phyloP scores from a whole-genome alignment of 2,113 vertebrate genomes.

The Myotis brandtii region DNA sequence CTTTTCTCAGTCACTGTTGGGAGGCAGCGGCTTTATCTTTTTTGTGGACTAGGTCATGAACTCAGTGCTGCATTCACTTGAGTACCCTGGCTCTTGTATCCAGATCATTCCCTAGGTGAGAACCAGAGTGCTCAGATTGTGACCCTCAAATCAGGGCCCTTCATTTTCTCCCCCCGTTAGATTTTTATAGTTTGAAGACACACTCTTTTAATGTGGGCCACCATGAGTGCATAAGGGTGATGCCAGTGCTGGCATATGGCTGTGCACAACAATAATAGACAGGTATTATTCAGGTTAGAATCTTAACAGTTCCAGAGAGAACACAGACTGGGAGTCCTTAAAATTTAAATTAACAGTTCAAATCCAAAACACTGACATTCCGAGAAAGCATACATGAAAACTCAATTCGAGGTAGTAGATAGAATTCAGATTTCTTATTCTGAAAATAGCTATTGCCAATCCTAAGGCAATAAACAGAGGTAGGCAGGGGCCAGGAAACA shows the following conservation, averaged over 20 bases:
- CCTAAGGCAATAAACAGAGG: slow-evolving; percentile 39
- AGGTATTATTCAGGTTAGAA: background rate
- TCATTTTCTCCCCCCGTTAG: rapidly evolving
- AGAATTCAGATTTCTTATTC: slow-evolving; percentile 58
- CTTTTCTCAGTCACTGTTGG: background rate
- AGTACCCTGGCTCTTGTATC: background rate
- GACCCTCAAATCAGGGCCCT: background rate
- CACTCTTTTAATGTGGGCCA: background rate
- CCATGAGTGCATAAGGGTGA: background rate
- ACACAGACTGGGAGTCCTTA: slow-evolving; percentile 60
- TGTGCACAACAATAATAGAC: background rate
- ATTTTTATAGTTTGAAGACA: background rate
- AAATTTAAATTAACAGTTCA: slow-evolving; percentile 66
- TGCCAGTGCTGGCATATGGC: background rate
- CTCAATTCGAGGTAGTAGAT: slow-evolving; percentile 32
- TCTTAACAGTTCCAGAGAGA: background rate
- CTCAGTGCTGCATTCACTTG: background rate
- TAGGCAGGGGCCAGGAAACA: slow-evolving; percentile 26
- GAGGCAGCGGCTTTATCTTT: background rate
- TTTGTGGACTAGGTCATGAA: background rate
- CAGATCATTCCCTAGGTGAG: background rate
- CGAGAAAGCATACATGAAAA: slow-evolving; percentile 38
- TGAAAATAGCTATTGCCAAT: slow-evolving; percentile 63
- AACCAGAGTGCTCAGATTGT: background rate
- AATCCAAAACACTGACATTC: slow-evolving; percentile 47